These are phyloP conservation scores for Psilopogon haemacephalus DNA, from an alignment of 2,113 vertebrate genomes.

Conservation along the genomic window DNA sequence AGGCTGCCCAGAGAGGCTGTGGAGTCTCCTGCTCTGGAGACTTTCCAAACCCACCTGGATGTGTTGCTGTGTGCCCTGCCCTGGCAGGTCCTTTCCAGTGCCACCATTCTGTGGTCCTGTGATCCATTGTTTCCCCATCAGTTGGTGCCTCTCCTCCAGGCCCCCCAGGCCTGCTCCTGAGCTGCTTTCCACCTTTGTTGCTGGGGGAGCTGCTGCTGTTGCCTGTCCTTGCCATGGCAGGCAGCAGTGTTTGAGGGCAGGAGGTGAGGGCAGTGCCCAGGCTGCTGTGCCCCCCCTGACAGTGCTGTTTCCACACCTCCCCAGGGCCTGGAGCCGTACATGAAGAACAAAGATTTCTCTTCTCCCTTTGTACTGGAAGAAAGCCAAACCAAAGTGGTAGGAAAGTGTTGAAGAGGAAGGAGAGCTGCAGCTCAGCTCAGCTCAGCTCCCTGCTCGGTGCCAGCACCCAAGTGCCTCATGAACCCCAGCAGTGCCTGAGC, in stretches of 20 bases:
- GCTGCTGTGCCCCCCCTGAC: background rate
- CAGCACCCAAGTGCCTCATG: background rate
- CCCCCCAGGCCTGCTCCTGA: background rate
- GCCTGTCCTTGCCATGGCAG: background rate
- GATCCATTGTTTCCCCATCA: rapidly evolving
- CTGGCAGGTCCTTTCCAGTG: too few relatives aligned
- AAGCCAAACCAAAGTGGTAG: conserved; percentile 29
- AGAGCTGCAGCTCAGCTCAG: background rate
- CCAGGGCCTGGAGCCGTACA: conserved; percentile 83
- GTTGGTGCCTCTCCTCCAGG: background rate
- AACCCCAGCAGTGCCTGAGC: too few relatives aligned
- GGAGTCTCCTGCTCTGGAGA: too few relatives aligned
- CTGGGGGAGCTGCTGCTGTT: background rate
- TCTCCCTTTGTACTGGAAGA: conserved; percentile 82
- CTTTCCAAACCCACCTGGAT: too few relatives aligned
- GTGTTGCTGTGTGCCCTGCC: too few relatives aligned
- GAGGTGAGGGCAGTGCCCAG: background rate
- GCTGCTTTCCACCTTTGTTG: background rate
- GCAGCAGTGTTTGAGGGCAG: background rate
- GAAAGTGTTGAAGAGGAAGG: conserved; percentile 38
- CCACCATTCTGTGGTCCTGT: background rate
- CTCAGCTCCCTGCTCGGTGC: background rate
- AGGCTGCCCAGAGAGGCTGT: too few relatives aligned
- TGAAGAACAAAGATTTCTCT: conserved; percentile 76
- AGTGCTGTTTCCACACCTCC: background rate